Base-by-base conservation (phyloP, 1,140 invertebrate species). In the Aphelinus atriplicis region DNA sequence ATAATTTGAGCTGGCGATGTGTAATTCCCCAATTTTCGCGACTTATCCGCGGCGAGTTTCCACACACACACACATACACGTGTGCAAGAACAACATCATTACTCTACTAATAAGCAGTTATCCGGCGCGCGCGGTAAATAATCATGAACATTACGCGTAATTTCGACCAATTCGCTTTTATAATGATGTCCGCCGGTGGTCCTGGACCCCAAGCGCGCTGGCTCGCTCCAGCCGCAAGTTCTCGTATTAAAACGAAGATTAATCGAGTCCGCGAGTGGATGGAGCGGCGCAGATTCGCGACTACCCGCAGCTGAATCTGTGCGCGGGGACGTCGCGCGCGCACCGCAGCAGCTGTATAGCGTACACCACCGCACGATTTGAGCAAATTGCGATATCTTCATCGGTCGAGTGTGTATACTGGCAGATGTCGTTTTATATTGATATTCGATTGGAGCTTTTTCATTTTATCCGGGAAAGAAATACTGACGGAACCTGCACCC, bases 171-270 rank as follows among this genome's bases (percentile, higher is more conserved):
- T 75, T 75, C 67, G 68, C 61, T 71, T 71, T 75, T 75, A 75
- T 75, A 75, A 75, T 75, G 67, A 75, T 71, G 68, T 71, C n/a
- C 62, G 67, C 73, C 68, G 73, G 73, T 75, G 73, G 73, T 75
- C 73, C 62, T 1, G 64, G 7, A 26, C 50, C 6, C 56, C 45
- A 53, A 53, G 10, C 50, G 9, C 57, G 5, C 56, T 5, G 64
- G 7, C 47, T 55, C 5, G 43, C 43, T 50, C 51, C 3, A 7
- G 42, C 55, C 71, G 26, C 57, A 58, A 48, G 43, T 2, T 55
- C 51, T 61, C 60, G 61, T 58, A 75, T 75, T 75, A 71, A 75
- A 75, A 60, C 67, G 53, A 75, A 75, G 73, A 75, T 75, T 75
- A 75, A 75, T 75, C 67, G 68, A 10, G 43, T 50, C 10, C 2